Base-by-base conservation (phyloP, 2,888 invertebrate species). In the Habroteleia sp. region DNA sequence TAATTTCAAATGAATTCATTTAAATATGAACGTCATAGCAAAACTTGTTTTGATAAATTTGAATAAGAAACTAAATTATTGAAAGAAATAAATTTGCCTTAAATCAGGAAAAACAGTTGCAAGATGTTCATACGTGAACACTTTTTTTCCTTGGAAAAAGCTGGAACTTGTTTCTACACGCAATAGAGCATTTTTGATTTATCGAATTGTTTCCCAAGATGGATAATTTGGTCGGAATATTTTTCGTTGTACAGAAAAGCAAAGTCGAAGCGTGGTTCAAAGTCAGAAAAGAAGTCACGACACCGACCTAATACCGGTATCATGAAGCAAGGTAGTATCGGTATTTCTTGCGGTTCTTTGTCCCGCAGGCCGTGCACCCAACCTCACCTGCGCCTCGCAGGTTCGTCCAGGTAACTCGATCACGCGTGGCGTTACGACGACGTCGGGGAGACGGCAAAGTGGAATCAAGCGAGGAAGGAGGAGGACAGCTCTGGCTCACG, bases 271-370 rank as follows among this genome's bases (percentile, higher is more conserved):
- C 50, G 20, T 54, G 54, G 71, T 20, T 46, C 71, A 71, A 31
- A 71, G 54, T 52, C 46, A 62, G 68, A 46, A 62, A 62, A 69
- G 54, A 46, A 68, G 82, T 80, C 80, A 74, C 69, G 76, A 82
- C 78, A 80, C 77, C 80, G 82, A 78, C 81, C 78, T 80, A 78
- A 83, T 74, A 71, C 66, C 52, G 58, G 65, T 66, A 69, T 76
- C 77, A 65, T 66, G 65, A 74, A 75, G 77, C 79, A 80, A 80
- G 79, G 82, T 83, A 79, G 83, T 85, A 84, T 85, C 84, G 85
- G 85, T 83, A 83, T 85, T 84, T 85, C 84, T 85, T 85, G 85
- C 84, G 85, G 85, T 85, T 85, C 85, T 85, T 85, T 84, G 85
- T 85, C 82, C 84, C 81, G 81, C 81, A 79, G 82, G 81, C 81